Evolutionary conservation across 1,140 invertebrate genomes (phyloP).

Genomic region (Cotesia typhae): DNA sequence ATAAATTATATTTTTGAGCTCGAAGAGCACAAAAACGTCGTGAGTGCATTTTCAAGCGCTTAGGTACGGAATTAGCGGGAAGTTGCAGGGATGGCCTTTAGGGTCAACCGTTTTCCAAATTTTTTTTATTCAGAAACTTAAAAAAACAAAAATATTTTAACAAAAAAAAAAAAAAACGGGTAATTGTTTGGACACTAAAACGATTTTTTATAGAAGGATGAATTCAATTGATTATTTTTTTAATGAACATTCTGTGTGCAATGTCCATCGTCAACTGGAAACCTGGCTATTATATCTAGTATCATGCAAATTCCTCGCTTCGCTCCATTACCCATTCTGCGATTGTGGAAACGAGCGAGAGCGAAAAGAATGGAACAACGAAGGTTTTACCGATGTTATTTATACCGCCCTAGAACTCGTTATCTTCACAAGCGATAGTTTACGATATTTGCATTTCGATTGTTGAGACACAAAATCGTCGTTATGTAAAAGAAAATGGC

Average conservation of each 20-base stretch:
- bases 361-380: slow-evolving; percentile 8
- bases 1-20: too few relatives aligned
- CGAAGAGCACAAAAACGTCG: too few relatives aligned
- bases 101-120: too few relatives aligned
- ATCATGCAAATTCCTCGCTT: slow-evolving; percentile 36
- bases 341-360: slow-evolving; percentile 24
- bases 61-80: too few relatives aligned
- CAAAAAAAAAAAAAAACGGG: background rate
- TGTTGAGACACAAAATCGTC: slow-evolving; percentile 21
- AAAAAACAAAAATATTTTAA: background rate
- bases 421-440: slow-evolving; percentile 31
- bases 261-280: slow-evolving; percentile 18
- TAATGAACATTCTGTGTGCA: slow-evolving; percentile 22
- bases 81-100: too few relatives aligned
- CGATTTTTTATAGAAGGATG: slow-evolving; percentile 21
- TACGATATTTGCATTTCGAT: slow-evolving; percentile 34
- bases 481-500: background rate
- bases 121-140: background rate
- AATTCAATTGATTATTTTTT: slow-evolving; percentile 10
- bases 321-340: slow-evolving; percentile 32
- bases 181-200: slow-evolving; percentile 17
- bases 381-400: slow-evolving; percentile 11
- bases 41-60: too few relatives aligned
- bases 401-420: slow-evolving; percentile 30
- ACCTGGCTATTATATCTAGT: slow-evolving; percentile 21